Base-by-base conservation (phyloP, 2,888 invertebrate species). In the Drosophila trichaetosa region DNA sequence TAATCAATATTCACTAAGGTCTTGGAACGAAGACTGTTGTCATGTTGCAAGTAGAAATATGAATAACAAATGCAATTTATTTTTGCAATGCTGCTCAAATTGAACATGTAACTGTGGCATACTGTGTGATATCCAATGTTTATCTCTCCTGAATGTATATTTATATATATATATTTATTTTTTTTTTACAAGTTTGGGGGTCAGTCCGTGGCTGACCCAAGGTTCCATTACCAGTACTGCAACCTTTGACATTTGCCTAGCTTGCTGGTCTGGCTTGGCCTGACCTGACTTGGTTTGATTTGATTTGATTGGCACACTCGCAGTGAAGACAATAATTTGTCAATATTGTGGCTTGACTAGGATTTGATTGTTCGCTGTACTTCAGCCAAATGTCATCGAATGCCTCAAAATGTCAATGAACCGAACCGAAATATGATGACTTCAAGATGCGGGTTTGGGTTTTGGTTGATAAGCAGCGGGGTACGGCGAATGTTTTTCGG, bases 221-320 rank as follows among this genome's bases (percentile, higher is more conserved):
- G 70, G 70, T 62, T 71, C 58, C 53, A 65, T 57, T 62, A 57
- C 49, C 33, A 56, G 49, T 5, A 36, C 24, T 4, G 46, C 36
- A 71, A 86, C 80, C 89, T 86, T 83, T 86, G 86, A 63, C 83
- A 78, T 78, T 83, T 66, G 72, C 29, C 34, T 56, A 13, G 31
- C 42, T 11, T 34, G 16, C 52, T 29, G 31, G 18, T 16, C 13
- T 46, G 24, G 24, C 36, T n/a, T 54, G 27, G 11, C 11, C 54
- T n/a, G 38, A 13, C n/a, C 53, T 69, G 74, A 46, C 36, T 51
- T 46, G 42, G 29, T 34, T 27, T 49, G 65, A n/a, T 59, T 61
- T 79, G 48, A 60, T 61, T 73, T 79, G 79, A 82, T 80, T 82
- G 79, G 74, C 69, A 74, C 52, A 65, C 49, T 59, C 51, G 46